Conservation (phyloP, 1,140 invertebrate species). For the Ptiloglossa arizonensis region DNA sequence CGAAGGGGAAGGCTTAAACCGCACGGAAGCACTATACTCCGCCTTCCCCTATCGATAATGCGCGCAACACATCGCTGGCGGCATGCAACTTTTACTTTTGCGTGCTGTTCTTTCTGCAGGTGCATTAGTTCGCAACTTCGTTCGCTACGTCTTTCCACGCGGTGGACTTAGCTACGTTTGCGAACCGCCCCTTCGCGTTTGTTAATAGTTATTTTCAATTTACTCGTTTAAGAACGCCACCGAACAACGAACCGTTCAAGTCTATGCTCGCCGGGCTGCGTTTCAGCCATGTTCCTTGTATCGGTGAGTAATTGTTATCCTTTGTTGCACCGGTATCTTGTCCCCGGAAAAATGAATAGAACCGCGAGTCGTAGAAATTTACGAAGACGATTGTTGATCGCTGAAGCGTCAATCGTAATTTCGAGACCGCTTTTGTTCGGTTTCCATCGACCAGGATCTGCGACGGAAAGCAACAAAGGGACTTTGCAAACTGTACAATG, state of each 20-base stretch:
- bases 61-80: slow-evolving; percentile 44
- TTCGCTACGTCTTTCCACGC: neutral
- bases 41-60: slow-evolving; percentile 60
- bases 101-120: slow-evolving; percentile 19
- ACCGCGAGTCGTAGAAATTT: too few species aligned
- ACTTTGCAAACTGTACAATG: too few species aligned
- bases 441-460: too few species aligned
- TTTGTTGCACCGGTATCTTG: too few species aligned
- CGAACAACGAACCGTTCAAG: neutral
- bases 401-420: too few species aligned
- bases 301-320: neutral
- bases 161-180: neutral
- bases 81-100: slow-evolving; percentile 44
- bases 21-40: slow-evolving; percentile 55
- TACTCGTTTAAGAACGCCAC: neutral
- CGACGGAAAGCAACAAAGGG: too few species aligned
- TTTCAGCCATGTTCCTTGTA: too few species aligned
- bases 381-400: too few species aligned
- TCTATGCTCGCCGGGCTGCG: too few species aligned
- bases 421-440: too few species aligned
- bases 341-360: too few species aligned
- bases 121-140: slow-evolving; percentile 19
- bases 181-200: neutral
- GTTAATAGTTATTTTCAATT: neutral
- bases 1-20: slow-evolving; percentile 55